A percentile compares a stretch with the other conserved stretches of the same genome.
These are phyloP conservation scores for Cotesia congregata DNA, from an alignment of 2,888 invertebrate species.

Conservation along the genomic window DNA sequence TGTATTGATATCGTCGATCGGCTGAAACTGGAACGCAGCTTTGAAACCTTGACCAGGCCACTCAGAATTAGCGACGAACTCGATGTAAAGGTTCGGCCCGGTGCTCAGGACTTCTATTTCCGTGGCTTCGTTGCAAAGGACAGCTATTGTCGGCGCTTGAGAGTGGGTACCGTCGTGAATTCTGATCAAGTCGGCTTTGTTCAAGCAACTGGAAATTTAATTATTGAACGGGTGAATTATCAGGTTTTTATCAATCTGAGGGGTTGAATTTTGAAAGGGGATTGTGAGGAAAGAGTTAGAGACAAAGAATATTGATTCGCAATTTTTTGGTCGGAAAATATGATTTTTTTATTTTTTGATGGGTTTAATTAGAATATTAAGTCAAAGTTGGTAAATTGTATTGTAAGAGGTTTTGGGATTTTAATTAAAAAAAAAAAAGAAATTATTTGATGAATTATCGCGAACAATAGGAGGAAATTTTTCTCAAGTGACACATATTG, in stretches of 20 bases:
- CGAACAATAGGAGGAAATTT: no score
- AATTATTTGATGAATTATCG: not conserved
- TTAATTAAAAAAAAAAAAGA: not conserved
- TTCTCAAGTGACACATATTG: slow-evolving; percentile 15
- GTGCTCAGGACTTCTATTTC: slow-evolving; percentile 86
- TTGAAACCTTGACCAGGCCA: slow-evolving; percentile 85
- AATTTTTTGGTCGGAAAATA: no score
- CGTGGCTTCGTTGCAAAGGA: slow-evolving; percentile 85
- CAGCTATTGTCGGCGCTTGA: slow-evolving; percentile 82
- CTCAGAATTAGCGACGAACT: slow-evolving; percentile 88
- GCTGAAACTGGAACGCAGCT: slow-evolving; percentile 82
- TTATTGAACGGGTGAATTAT: not conserved
- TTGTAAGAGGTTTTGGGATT: no score
- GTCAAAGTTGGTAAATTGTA: no score
- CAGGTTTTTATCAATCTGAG: no score
- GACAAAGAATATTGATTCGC: no score
- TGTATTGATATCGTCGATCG: slow-evolving; percentile 72
- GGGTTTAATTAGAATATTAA: no score
- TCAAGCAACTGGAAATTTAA: slow-evolving; percentile 78
- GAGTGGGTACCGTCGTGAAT: slow-evolving; percentile 86
- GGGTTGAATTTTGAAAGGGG: no score
- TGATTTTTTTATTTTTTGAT: no score
- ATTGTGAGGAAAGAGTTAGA: no score
- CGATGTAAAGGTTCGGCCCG: slow-evolving; percentile 85
- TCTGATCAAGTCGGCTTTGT: slow-evolving; percentile 86